Percentiles rank a stretch among this genome's conserved stretches.
Evolutionary conservation across 2,888 invertebrate genomes (phyloP).

Genomic region (Troilus luridus): DNA sequence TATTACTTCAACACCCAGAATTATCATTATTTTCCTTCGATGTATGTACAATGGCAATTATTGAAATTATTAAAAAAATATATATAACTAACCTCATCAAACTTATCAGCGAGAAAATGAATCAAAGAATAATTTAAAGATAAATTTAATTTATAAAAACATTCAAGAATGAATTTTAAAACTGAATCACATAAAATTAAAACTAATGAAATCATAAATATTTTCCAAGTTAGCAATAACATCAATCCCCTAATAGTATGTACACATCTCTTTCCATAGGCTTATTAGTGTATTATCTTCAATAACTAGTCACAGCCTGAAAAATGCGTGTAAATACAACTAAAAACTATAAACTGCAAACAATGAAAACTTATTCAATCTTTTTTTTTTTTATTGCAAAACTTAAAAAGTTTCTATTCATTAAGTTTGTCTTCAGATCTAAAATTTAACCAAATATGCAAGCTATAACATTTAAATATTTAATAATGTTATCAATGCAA

Average conservation of each 20-base stretch:
- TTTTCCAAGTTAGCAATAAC: not conserved
- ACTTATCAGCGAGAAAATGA: not conserved
- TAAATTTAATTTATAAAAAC: not conserved
- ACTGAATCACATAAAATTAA: not conserved
- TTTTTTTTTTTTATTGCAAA: no score
- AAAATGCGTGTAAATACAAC: constrained; percentile 12
- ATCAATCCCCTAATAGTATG: not conserved
- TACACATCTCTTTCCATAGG: constrained; percentile 25
- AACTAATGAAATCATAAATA: not conserved
- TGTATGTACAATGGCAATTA: not conserved
- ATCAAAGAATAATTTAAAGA: not conserved
- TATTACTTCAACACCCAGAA: not conserved
- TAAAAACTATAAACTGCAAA: not conserved
- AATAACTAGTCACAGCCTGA: constrained; percentile 43
- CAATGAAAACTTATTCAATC: no score
- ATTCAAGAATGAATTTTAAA: not conserved
- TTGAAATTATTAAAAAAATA: not conserved
- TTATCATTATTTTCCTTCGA: not conserved
- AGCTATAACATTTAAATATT: no score
- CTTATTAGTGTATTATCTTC: not conserved
- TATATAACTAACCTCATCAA: not conserved
- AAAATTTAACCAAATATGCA: no score
- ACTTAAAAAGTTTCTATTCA: no score
- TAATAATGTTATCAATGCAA: no score
- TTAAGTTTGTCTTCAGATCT: no score